Percentiles rank a stretch among this genome's conserved stretches.
phyloP scores from a whole-genome alignment of 2,113 vertebrate species.

The Ardeotis arabs region DNA sequence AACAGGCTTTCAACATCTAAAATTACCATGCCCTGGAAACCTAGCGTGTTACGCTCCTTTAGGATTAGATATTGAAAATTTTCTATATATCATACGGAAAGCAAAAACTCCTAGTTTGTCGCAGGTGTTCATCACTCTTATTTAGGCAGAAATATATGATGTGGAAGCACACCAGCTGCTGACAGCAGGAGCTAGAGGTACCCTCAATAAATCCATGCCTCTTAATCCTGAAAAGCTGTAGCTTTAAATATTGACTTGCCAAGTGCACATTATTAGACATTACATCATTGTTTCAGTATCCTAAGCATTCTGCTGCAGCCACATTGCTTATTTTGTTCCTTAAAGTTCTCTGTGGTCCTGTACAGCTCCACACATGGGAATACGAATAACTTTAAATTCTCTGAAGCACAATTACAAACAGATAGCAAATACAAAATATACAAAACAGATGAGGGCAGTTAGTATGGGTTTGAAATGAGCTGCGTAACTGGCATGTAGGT shows the following conservation, averaged over 20 bases:
- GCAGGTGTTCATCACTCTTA: neutral
- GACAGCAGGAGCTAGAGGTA: neutral
- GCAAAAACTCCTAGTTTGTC: neutral
- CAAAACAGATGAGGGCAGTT: neutral
- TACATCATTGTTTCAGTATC: neutral
- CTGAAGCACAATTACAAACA: neutral
- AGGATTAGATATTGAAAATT: neutral
- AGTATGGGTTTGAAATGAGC: neutral
- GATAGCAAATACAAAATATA: neutral
- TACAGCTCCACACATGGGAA: neutral
- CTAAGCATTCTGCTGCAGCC: neutral
- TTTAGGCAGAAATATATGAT: rapidly evolving
- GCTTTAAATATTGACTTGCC: neutral
- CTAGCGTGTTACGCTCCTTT: neutral
- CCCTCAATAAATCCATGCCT: neutral
- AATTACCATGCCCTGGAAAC: neutral
- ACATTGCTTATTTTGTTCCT: neutral
- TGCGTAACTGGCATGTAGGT: neutral
- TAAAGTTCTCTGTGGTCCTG: neutral
- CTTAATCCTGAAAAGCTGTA: neutral
- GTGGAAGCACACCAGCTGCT: neutral
- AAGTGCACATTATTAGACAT: neutral
- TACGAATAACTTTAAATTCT: neutral
- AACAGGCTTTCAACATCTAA: neutral
- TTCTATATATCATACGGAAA: neutral